Evolutionary conservation across 2,888 invertebrate genomes (phyloP).

Genomic region (Eupithecia vulgata): DNA sequence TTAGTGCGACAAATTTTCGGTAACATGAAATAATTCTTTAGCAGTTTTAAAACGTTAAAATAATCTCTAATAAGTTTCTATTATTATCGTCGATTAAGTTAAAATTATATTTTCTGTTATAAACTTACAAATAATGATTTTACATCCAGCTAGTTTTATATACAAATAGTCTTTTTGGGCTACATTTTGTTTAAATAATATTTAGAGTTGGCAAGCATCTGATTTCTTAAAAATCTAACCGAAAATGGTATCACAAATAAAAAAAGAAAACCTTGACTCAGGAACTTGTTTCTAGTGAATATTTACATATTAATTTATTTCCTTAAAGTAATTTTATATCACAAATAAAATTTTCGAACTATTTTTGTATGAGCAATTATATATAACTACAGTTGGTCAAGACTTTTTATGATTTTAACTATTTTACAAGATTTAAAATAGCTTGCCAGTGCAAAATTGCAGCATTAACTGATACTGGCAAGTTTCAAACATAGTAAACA

Average conservation of each 20-base stretch:
- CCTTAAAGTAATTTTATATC: conserved; percentile 59
- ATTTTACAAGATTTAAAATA: conserved; percentile 41
- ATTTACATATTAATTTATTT: conserved; percentile 61
- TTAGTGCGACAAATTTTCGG: not conserved
- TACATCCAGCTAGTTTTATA: conserved; percentile 71
- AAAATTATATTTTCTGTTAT: conserved; percentile 73
- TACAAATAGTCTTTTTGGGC: conserved; percentile 78
- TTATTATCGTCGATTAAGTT: conserved; percentile 74
- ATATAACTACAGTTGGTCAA: conserved; percentile 78
- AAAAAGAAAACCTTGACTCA: conserved; percentile 53
- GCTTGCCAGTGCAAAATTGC: conserved; percentile 21
- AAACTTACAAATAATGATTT: conserved; percentile 70
- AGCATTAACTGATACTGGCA: conserved; percentile 19
- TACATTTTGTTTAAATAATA: conserved; percentile 61
- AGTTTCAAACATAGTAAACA: conserved; percentile 25
- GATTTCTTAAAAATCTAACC: conserved; percentile 53
- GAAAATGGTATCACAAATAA: conserved; percentile 54
- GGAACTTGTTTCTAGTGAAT: conserved; percentile 67
- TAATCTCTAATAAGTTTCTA: conserved; percentile 64
- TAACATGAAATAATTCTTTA: conserved; percentile 2
- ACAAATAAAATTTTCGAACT: conserved; percentile 78
- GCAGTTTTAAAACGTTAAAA: conserved; percentile 32
- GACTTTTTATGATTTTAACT: conserved; percentile 51
- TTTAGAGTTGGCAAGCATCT: conserved; percentile 76
- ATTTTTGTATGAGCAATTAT: conserved; percentile 78